Conservation (phyloP, 2,888 invertebrate species). For the Dynastes grantii region DNA sequence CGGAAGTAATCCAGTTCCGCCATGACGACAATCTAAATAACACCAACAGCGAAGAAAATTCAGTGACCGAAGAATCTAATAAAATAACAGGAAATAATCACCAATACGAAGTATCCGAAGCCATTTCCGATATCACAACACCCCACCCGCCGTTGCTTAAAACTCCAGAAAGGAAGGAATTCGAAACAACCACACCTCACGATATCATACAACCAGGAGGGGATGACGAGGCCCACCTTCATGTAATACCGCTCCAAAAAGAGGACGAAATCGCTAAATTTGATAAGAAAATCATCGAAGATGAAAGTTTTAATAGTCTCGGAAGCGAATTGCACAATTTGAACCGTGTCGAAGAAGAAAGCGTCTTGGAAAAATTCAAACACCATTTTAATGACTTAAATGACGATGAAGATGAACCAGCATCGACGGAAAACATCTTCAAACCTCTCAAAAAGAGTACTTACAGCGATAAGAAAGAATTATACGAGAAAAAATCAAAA, state of each 20-base stretch:
- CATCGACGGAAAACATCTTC: constrained; percentile 35
- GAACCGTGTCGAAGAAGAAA: constrained; percentile 62
- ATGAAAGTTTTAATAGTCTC: constrained; percentile 58
- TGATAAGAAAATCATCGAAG: constrained; percentile 55
- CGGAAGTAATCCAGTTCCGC: constrained; percentile 58
- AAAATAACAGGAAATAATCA: constrained; percentile 53
- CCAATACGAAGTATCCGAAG: constrained; percentile 64
- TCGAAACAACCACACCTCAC: constrained; percentile 52
- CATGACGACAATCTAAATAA: constrained; percentile 38
- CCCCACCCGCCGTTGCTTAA: constrained; percentile 57
- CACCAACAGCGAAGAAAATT: constrained; percentile 28
- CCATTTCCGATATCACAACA: constrained; percentile 55
- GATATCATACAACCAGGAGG: constrained; percentile 54
- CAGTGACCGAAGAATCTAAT: constrained; percentile 44
- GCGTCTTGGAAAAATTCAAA: constrained; percentile 61
- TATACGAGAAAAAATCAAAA: constrained; percentile 65
- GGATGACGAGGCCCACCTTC: constrained; percentile 55
- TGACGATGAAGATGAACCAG: constrained; percentile 54
- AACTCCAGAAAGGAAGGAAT: constrained; percentile 50
- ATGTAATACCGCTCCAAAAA: constrained; percentile 58
- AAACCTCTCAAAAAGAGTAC: constrained; percentile 55
- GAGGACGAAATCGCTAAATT: constrained; percentile 52
- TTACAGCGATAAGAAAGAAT: constrained; percentile 53
- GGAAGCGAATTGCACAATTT: constrained; percentile 56
- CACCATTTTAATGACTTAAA: constrained; percentile 49